These are phyloP conservation scores for Theropithecus gelada DNA, from an alignment of 2,113 vertebrate species.

Conservation along the genomic window DNA sequence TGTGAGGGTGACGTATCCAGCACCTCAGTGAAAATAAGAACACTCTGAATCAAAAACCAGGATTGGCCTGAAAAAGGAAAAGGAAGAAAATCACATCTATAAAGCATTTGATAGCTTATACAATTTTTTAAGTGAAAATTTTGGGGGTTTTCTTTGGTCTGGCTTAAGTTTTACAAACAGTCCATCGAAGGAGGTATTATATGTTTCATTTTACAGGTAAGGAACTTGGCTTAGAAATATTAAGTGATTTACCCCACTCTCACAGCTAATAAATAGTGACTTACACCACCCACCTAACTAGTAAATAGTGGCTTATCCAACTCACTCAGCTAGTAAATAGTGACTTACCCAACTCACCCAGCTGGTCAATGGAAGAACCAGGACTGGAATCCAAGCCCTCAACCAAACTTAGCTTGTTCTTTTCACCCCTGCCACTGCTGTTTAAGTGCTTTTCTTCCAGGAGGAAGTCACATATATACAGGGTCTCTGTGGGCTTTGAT, in stretches of 20 bases:
- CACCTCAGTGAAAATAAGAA: background rate
- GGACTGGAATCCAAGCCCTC: no score
- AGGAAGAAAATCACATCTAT: background rate
- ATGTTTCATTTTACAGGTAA: background rate
- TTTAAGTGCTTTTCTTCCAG: background rate
- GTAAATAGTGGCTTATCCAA: background rate
- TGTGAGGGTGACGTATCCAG: background rate
- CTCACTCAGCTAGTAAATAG: background rate
- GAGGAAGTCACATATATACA: background rate
- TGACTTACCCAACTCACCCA: background rate
- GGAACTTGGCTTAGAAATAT: background rate
- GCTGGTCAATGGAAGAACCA: background rate
- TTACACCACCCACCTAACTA: background rate
- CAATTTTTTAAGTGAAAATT: background rate
- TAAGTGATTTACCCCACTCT: background rate
- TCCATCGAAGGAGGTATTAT: background rate
- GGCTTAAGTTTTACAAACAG: conserved; percentile 21
- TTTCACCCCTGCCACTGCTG: background rate
- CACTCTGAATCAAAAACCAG: background rate
- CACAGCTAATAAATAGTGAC: background rate
- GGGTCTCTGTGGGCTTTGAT: background rate
- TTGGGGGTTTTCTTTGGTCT: background rate
- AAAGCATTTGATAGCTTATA: background rate
- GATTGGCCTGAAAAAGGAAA: background rate
- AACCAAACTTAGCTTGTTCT: background rate